Base-by-base conservation (phyloP, 2,113 vertebrate genomes). In the Urocynchramus pylzowi region DNA sequence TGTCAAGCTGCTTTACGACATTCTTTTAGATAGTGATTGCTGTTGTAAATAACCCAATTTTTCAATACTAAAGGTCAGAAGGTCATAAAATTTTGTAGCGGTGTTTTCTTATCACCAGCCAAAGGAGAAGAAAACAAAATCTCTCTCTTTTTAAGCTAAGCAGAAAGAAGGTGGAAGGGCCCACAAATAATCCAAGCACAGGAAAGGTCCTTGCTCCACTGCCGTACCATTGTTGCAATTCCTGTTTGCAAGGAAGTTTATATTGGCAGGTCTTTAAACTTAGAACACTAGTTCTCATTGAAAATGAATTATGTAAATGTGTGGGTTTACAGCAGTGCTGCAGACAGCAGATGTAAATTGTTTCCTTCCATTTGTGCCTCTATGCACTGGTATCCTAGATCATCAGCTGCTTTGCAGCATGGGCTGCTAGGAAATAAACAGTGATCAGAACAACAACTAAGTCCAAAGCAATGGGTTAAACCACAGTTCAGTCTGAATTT, bases 1-100 rank as follows among this genome's bases (percentile, higher is more conserved):
- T 89, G 81, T 88, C 92, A 89, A 93, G 84, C 64, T 90, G 54
- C 26, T 97, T 65, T 63, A 90, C 2, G 2, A 64, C 82, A 41
- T 83, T 89, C 74, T 92, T 95, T 93, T 68, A 88, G 90, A 90
- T 81, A 91, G 82, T 54, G 77, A 75, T 71, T 88, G 90, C 53
- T 92, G 71, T 60, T 87, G 68, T 85, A 96, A 97, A 95, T 79
- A 91, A 94, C 86, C 78, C 75, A 69, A 61, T 80, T 91, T 92
- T 95, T 93, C 89, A 90, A 88, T 57, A 68, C 35, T 76, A 76
- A 64, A 89, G 75, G 68, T 84, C 80, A 88, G 31, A 5, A 85
- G 88, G 90, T 93, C 69, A 84, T 26, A 89, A 60, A 63, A 94
- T 94, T 95, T 95, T 61, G 10, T 42, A 76, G 13, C 28, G 53